Base-by-base conservation (phyloP, 2,888 invertebrate genomes). In the Chrysina gloriosa region DNA sequence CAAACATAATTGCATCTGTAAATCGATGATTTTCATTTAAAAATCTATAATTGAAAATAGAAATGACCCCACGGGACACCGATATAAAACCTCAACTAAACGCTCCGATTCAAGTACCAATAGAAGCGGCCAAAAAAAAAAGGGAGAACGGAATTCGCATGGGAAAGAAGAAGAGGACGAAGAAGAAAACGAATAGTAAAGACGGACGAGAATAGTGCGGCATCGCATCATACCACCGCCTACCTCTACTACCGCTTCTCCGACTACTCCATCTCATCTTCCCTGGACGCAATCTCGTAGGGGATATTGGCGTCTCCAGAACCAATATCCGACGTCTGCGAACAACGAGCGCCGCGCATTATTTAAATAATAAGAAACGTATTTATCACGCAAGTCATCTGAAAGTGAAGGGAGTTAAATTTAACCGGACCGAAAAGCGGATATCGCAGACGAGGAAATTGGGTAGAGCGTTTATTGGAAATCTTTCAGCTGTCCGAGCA, bases 381-480 rank as follows among this genome's bases (percentile, higher is more conserved):
- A 78, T 79, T 80, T 79, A 80, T 80, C 79, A 79, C 77, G 74
- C 76, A 77, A 79, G 78, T 79, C 79, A 79, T 79, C 79, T 79
- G 79, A 78, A 77, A 78, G 77, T 77, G 78, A 79, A 78, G 78
- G 78, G 77, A 78, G 78, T 79, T 77, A 79, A 78, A 79, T 78
- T 79, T 75, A 77, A 77, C 76, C 73, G 76, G 77, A 74, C 77
- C 74, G 76, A 70, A 70, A 71, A 48, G 64, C 77, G 61, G 56
- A 65, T 81, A 81, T 80, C 79, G 78, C 72, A 76, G 78, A 76
- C 79, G 78, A 80, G 81, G 81, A 81, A 82, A 81, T 82, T 82
- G 82, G 81, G 79, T 80, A 77, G 80, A 80, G 80, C 82, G 81
- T 82, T 82, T 83, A 83, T 83, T 83, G 83, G 83, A 83, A 83